Evolutionary conservation across 1,140 invertebrate species (phyloP).

Genomic region (Teleogryllus occipitalis): DNA sequence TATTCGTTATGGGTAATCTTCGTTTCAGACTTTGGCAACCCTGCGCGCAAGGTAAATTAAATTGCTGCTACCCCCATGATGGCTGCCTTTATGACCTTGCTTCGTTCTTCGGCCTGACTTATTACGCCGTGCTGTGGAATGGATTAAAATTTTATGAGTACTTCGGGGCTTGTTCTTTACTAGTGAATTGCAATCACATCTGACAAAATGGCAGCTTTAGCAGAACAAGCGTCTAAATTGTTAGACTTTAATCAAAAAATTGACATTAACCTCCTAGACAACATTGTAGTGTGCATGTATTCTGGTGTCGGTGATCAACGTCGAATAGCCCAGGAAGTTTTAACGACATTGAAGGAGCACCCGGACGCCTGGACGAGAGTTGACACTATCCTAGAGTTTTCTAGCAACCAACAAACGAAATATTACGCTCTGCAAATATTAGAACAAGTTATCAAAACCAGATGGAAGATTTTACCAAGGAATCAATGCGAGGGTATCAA

Average conservation of each 20-base stretch:
- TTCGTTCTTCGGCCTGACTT: too few relatives aligned
- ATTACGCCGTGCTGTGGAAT: too few relatives aligned
- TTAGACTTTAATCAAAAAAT: conserved; percentile 95
- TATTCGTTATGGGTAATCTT: too few relatives aligned
- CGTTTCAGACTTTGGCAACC: too few relatives aligned
- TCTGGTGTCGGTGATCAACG: conserved; percentile 84
- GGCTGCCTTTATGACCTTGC: too few relatives aligned
- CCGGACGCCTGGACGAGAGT: conserved; percentile 98
- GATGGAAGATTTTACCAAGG: conserved; percentile 97
- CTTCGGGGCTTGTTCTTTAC: neutral
- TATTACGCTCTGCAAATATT: conserved; percentile 99
- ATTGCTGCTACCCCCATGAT: too few relatives aligned
- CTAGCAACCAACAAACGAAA: conserved; percentile 94
- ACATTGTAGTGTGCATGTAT: conserved; percentile 92
- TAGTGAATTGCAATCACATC: neutral
- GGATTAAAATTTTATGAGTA: too few relatives aligned
- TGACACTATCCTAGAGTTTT: conserved; percentile 96
- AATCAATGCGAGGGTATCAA: conserved; percentile 98
- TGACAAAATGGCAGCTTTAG: conserved; percentile 57
- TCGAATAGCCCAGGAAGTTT: conserved; percentile 85
- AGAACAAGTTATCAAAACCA: conserved; percentile 97
- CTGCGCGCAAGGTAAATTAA: too few relatives aligned
- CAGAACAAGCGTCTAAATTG: conserved; percentile 78
- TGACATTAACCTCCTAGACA: conserved; percentile 91
- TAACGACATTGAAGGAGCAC: conserved; percentile 94